Base-by-base conservation (phyloP, 2,888 invertebrate genomes). In the Drosophila cracens region DNA sequence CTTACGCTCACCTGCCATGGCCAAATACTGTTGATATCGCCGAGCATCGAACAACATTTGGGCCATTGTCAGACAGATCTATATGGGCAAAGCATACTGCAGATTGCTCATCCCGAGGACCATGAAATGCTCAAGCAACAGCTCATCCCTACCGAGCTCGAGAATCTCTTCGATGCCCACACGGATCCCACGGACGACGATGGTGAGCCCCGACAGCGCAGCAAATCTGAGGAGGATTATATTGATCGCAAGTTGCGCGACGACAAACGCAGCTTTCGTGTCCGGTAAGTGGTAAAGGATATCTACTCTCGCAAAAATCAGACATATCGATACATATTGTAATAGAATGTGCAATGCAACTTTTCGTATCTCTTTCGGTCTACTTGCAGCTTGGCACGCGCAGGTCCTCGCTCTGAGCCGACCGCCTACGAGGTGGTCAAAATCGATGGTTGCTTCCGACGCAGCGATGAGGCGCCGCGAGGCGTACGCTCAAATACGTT, bases 11-110 rank as follows among this genome's bases (percentile, higher is more conserved):
- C 97, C 27, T 95, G 96, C 71, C 94, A 95, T 65, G 98, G 98
- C 25, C 96, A 97, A 92, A 96, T 98, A 87, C 95, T 98, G 75
- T 96, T 97, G 91, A 95, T 98, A 38, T 97, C 98, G 36, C 96
- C 96, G 61, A 96, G 96, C 82, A 95, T 98, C 34, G 97, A 97
- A 92, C 95, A 96, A 86, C 95, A 97, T 86, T 94, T 98, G 81
- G 98, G 98, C 67, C 97, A 98, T 93, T 95, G 96, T 86, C 96
- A 96, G 96, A 95, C 96, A 87, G 98, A 98, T 92, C 94, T 98
- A 81, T 95, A 98, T 92, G 97, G 96, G 21, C 96, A 96, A 93
- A 97, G 96, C 84, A 92, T 98, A 92, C 96, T 96, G 94, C 95
- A 96, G 89, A 96, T 97, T 93, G 95, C 97, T 49, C 96, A 97